These are phyloP conservation scores for Microcaecilia unicolor DNA, from an alignment of 2,797 vertebrate species.

Conservation along the genomic window DNA sequence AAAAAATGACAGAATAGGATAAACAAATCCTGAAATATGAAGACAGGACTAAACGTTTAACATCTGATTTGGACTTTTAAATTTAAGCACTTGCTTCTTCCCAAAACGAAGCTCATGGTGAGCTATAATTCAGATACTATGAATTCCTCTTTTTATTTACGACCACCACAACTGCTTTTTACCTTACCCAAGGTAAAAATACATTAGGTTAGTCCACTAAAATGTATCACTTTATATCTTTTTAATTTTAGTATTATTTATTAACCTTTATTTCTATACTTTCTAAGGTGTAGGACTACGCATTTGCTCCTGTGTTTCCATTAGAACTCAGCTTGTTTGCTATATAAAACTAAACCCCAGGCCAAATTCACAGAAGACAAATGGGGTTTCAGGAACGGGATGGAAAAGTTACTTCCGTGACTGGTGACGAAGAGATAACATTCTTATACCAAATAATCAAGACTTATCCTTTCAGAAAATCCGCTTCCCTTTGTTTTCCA, in stretches of 20 bases:
- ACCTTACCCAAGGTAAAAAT: too few species aligned
- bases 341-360: constrained; percentile 10
- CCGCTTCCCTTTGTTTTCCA: constrained; percentile 10
- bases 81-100: too few species aligned
- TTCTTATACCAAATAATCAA: constrained; percentile 16
- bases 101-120: too few species aligned
- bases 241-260: too few species aligned
- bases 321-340: constrained; percentile 14
- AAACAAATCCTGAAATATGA: constrained; percentile 13
- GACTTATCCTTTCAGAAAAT: constrained; percentile 8
- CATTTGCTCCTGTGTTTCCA: constrained; percentile 8
- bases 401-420: constrained; percentile 20
- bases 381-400: constrained; percentile 24
- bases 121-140: too few species aligned
- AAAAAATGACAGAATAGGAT: too few species aligned
- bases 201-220: too few species aligned
- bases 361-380: constrained; percentile 27
- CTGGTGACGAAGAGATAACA: constrained; percentile 22
- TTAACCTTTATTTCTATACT: too few species aligned
- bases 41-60: constrained; percentile 32
- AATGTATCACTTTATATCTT: too few species aligned
- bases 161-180: too few species aligned
- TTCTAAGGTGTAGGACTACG: not conserved
- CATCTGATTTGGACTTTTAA: too few species aligned
- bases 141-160: constrained; percentile 2